These are phyloP conservation scores for Callionymus lyra DNA, from an alignment of 2,113 vertebrate genomes.

Conservation along the genomic window DNA sequence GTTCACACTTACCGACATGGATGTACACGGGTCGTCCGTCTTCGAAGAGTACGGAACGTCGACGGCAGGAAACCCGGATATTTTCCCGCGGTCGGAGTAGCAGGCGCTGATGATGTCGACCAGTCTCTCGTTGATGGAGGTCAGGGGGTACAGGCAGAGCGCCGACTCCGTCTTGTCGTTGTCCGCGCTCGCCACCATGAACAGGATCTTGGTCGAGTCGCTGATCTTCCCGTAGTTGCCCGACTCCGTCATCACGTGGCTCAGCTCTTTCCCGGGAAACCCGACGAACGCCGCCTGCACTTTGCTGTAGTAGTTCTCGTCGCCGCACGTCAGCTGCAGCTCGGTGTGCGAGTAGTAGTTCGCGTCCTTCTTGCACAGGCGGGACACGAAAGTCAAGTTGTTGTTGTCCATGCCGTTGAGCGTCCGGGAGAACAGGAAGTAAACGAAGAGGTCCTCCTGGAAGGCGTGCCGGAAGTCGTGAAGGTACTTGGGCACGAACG, in stretches of 20 bases:
- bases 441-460: slow-evolving; percentile 74
- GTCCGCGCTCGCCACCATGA: slow-evolving; percentile 75
- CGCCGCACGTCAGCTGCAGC: slow-evolving; percentile 76
- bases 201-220: slow-evolving; percentile 68
- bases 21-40: slow-evolving; percentile 36
- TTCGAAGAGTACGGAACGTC: slow-evolving; percentile 75
- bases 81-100: slow-evolving; percentile 65
- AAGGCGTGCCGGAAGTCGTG: slow-evolving; percentile 72
- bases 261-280: slow-evolving; percentile 63
- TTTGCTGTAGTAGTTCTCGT: slow-evolving; percentile 63
- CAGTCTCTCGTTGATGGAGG: slow-evolving; percentile 72
- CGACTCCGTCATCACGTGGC: slow-evolving; percentile 46
- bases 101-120: slow-evolving; percentile 74
- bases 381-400: slow-evolving; percentile 78
- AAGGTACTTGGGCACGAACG: slow-evolving; percentile 68
- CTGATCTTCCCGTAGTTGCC: slow-evolving; percentile 23
- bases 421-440: slow-evolving; percentile 86
- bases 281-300: slow-evolving; percentile 74
- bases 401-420: slow-evolving; percentile 67
- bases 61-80: slow-evolving; percentile 53
- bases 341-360: slow-evolving; percentile 90
- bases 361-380: slow-evolving; percentile 78
- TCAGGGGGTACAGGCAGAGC: slow-evolving; percentile 82
- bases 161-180: slow-evolving; percentile 60
- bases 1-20: slow-evolving; percentile 39